These are phyloP conservation scores for Phaetusa simplex DNA, from an alignment of 2,113 vertebrate genomes.

Conservation along the genomic window DNA sequence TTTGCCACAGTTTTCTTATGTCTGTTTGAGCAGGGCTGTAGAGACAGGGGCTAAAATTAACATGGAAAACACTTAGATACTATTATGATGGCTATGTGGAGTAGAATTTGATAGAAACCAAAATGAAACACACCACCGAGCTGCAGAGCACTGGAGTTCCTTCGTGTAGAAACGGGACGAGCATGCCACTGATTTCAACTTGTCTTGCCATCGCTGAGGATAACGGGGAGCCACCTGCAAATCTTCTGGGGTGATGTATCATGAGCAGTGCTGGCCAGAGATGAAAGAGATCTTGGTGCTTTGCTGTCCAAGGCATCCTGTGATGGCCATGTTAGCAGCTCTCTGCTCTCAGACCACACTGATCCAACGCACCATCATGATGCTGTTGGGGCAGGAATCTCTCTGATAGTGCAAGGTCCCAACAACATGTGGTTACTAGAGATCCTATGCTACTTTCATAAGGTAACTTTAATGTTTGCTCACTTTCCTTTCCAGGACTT, in stretches of 20 bases:
- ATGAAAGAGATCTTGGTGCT: not conserved
- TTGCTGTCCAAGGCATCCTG: not conserved
- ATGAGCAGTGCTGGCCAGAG: not conserved
- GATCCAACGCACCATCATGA: rapidly evolving
- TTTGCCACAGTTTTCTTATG: not conserved
- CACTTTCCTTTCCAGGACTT: not conserved
- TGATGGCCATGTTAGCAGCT: rapidly evolving
- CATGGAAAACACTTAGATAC: too few species aligned
- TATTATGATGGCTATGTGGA: not conserved
- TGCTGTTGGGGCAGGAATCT: not conserved
- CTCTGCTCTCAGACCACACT: not conserved
- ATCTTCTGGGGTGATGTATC: not conserved
- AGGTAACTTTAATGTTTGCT: not conserved
- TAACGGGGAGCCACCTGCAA: not conserved
- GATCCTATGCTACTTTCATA: not conserved
- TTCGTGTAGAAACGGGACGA: rapidly evolving
- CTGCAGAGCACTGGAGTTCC: not conserved
- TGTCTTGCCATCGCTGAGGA: not conserved
- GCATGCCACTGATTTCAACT: not conserved
- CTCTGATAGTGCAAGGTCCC: not conserved
- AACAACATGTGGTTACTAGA: not conserved
- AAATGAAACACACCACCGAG: not conserved
- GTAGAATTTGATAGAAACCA: not conserved
- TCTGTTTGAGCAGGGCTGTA: not conserved
- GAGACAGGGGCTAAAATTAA: rapidly evolving